A percentile compares a stretch with the other conserved stretches of the same genome.
Conservation (phyloP, 2,888 invertebrate genomes). For the Apodemia hepburni region DNA sequence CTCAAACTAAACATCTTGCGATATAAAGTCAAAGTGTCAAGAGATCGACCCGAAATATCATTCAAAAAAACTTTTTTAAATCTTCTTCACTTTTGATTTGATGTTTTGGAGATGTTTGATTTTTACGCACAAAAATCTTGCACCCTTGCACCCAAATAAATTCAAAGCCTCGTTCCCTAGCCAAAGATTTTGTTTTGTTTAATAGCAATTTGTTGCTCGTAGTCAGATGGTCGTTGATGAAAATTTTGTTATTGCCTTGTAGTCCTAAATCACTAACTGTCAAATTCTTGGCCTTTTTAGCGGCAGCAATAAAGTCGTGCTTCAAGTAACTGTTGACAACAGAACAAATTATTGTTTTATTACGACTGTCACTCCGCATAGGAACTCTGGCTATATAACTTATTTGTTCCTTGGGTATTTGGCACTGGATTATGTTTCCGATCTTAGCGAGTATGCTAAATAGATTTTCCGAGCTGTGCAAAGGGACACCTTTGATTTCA, state of each 20-base stretch:
- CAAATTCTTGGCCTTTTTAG: neutral
- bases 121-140: constrained; percentile 30
- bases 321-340: constrained; percentile 31
- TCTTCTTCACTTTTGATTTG: constrained; percentile 25
- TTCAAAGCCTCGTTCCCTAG: constrained; percentile 27
- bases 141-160: constrained; percentile 28
- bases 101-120: constrained; percentile 24
- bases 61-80: constrained; percentile 20
- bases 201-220: constrained; percentile 31
- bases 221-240: constrained; percentile 33
- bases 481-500: constrained; percentile 23
- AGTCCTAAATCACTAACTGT: no score
- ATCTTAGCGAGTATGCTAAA: constrained; percentile 16
- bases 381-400: constrained; percentile 18
- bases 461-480: constrained; percentile 5
- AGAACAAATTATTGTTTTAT: constrained; percentile 24
- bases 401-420: neutral
- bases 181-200: constrained; percentile 28
- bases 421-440: constrained; percentile 14
- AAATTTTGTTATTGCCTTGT: constrained; percentile 1
- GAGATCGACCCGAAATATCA: neutral
- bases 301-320: constrained; percentile 14
- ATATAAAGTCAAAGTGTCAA: neutral
- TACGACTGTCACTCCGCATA: constrained; percentile 18
- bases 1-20: neutral